Percentiles rank a stretch among this genome's conserved stretches.
phyloP scores from a whole-genome alignment of 2,797 vertebrate species.

The Pipistrellus kuhlii region DNA sequence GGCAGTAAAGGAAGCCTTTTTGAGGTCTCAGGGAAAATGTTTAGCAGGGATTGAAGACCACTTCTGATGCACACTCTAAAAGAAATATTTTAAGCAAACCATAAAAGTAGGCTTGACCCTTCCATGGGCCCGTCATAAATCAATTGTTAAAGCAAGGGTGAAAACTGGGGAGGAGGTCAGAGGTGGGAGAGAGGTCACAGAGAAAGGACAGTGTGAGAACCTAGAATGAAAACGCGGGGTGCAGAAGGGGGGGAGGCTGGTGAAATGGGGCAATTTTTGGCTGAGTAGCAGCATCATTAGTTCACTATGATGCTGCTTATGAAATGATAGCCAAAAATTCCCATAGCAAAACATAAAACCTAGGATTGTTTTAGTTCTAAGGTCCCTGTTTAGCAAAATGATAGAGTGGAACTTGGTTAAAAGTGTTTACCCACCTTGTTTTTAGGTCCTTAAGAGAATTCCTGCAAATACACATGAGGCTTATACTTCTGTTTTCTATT shows the following conservation, averaged over 20 bases:
- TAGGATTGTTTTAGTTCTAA: neutral
- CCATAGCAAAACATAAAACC: neutral
- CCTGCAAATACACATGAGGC: neutral
- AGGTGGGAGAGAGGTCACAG: slow-evolving; percentile 89
- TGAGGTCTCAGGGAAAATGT: slow-evolving; percentile 86
- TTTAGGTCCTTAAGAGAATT: neutral
- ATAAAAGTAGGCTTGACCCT: slow-evolving; percentile 90
- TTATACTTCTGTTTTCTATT: neutral
- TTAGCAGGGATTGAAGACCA: slow-evolving; percentile 87
- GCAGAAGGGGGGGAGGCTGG: too few species aligned
- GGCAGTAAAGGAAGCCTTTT: slow-evolving; percentile 85
- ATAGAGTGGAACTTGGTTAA: neutral
- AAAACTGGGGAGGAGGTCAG: slow-evolving; percentile 90
- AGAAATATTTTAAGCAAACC: slow-evolving; percentile 91
- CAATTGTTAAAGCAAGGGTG: slow-evolving; percentile 90
- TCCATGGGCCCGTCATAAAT: slow-evolving; percentile 90
- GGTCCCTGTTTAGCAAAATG: neutral
- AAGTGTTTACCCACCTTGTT: neutral
- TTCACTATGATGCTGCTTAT: neutral
- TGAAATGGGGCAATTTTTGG: slow-evolving; percentile 49
- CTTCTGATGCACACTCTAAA: slow-evolving; percentile 89
- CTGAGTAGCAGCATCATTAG: neutral
- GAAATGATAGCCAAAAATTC: neutral
- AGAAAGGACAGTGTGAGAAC: slow-evolving; percentile 90
- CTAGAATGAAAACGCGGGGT: slow-evolving; percentile 74